Conservation (phyloP, 2,888 invertebrate species). For the Aromia moschata region DNA sequence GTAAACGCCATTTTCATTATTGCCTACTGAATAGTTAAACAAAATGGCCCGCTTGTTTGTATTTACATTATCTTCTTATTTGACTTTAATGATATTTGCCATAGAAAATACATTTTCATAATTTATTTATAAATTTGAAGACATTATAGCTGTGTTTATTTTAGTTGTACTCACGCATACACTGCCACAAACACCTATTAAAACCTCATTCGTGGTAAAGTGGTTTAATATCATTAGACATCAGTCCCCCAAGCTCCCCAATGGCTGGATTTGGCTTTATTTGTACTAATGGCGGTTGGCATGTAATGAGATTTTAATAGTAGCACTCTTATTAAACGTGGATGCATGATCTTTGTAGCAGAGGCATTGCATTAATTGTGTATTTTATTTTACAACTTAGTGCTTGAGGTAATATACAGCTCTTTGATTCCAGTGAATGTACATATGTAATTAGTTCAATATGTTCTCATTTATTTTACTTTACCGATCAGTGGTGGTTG, state of each 20-base stretch:
- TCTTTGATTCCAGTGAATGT: conserved; percentile 48
- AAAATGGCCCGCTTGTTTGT: conserved; percentile 35
- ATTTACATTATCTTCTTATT: conserved; percentile 37
- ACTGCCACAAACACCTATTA: conserved; percentile 51
- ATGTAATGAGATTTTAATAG: conserved; percentile 62
- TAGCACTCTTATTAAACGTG: conserved; percentile 51
- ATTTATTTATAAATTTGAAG: conserved; percentile 45
- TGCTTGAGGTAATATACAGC: conserved; percentile 48
- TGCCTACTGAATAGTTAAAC: conserved; percentile 29
- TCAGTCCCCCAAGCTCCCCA: conserved; percentile 45
- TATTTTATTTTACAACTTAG: conserved; percentile 53
- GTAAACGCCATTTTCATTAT: conserved; percentile 34
- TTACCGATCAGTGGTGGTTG: too few relatives aligned
- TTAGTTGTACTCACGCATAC: conserved; percentile 41
- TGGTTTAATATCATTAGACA: conserved; percentile 55
- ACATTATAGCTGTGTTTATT: conserved; percentile 13
- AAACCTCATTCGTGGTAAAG: conserved; percentile 54
- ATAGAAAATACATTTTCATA: conserved; percentile 48
- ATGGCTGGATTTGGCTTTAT: conserved; percentile 53
- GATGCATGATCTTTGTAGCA: conserved; percentile 6
- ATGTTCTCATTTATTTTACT: conserved; percentile 50
- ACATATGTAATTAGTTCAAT: conserved; percentile 46
- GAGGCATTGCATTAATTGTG: conserved; percentile 48
- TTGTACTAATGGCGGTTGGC: conserved; percentile 58
- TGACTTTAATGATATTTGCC: conserved; percentile 50